phyloP scores from a whole-genome alignment of 2,888 invertebrate species.

The Drosophila falleni region DNA sequence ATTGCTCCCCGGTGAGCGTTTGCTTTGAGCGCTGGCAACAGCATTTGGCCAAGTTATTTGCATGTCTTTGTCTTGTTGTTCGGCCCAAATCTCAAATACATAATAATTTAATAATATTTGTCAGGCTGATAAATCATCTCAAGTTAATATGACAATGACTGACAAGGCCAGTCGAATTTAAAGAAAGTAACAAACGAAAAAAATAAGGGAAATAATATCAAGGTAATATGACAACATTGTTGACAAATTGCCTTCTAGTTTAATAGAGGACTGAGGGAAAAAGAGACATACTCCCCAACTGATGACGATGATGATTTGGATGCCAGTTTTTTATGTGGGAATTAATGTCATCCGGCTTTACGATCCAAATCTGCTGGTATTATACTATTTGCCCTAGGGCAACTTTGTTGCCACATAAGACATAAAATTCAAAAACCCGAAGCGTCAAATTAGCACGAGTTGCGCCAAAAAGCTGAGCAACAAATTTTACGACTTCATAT shows the following conservation, averaged over 20 bases:
- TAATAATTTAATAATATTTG: slow-evolving; percentile 84
- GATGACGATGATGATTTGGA: slow-evolving; percentile 13
- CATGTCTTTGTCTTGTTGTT: slow-evolving; percentile 59
- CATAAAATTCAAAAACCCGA: slow-evolving; percentile 52
- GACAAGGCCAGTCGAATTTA: slow-evolving; percentile 52
- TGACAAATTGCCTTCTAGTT: slow-evolving; percentile 64
- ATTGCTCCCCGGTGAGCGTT: slow-evolving; percentile 78
- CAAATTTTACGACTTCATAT: slow-evolving; percentile 71
- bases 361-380: slow-evolving; percentile 49
- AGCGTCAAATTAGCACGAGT: slow-evolving; percentile 70
- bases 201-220: slow-evolving; percentile 49
- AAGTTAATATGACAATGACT: slow-evolving; percentile 80
- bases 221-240: slow-evolving; percentile 80
- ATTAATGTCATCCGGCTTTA: slow-evolving; percentile 76
- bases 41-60: slow-evolving; percentile 71
- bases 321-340: slow-evolving; percentile 32
- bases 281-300: background rate
- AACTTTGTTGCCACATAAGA: slow-evolving; percentile 66
- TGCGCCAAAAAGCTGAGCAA: slow-evolving; percentile 52
- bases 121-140: slow-evolving; percentile 81
- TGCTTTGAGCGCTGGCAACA: slow-evolving; percentile 31
- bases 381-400: slow-evolving; percentile 38
- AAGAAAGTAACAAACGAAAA: slow-evolving; percentile 12
- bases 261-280: slow-evolving; percentile 6
- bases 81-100: slow-evolving; percentile 57